Percentiles rank a stretch among this genome's conserved stretches.
Conservation (phyloP, 2,797 vertebrate species). For the Epinephelus malabaricus region DNA sequence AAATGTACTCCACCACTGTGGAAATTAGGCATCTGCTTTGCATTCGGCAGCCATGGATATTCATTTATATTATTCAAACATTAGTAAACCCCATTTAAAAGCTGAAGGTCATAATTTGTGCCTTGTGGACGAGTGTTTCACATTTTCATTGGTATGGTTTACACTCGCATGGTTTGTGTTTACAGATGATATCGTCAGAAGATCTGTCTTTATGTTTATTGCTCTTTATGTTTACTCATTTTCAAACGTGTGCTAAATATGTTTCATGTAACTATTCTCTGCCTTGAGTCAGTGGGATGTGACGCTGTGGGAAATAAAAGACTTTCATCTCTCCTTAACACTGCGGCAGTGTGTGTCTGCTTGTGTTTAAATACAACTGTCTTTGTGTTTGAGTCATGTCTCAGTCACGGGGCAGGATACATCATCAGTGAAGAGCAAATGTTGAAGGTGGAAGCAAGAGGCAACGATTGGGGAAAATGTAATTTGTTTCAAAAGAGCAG, state of each 20-base stretch:
- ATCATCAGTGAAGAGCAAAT: constrained; percentile 29
- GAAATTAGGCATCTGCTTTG: constrained; percentile 43
- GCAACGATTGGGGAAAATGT: constrained; percentile 21
- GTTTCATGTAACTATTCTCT: not conserved
- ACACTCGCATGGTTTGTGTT: constrained; percentile 26
- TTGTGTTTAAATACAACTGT: constrained; percentile 23
- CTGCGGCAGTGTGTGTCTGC: not conserved
- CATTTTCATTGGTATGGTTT: constrained; percentile 33
- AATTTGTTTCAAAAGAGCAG: constrained; percentile 19
- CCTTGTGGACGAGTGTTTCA: constrained; percentile 32
- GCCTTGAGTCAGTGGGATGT: constrained; percentile 1
- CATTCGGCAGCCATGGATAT: constrained; percentile 39
- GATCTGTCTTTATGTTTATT: constrained; percentile 21
- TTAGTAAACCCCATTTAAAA: constrained; percentile 28
- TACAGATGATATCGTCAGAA: constrained; percentile 40
- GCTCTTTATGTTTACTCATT: constrained; percentile 32
- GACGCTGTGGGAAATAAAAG: constrained; percentile 2
- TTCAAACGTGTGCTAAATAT: constrained; percentile 20
- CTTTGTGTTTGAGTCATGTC: constrained; percentile 34
- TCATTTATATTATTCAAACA: constrained; percentile 40
- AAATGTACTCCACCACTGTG: not conserved
- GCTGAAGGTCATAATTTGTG: constrained; percentile 25
- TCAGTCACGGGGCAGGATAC: constrained; percentile 61
- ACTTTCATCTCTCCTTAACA: constrained; percentile 13
- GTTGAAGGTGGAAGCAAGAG: not conserved